Conservation (phyloP, 2,888 invertebrate species). For the Lithophane ornitopus region DNA sequence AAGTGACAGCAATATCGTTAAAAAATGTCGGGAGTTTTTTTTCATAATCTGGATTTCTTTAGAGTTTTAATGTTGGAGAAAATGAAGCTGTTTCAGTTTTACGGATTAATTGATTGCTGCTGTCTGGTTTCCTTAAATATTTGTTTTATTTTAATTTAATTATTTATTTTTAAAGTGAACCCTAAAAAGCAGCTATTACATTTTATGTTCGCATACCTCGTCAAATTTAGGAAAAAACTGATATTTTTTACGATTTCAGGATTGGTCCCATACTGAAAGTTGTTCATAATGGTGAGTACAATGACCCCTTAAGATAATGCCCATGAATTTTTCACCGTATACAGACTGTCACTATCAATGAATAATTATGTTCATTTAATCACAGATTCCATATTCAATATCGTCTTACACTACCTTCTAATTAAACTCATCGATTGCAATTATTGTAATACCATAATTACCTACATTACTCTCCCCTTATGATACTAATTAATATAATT, state of each 20-base stretch:
- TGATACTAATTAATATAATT: constrained; percentile 62
- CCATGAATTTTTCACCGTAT: too few relatives aligned
- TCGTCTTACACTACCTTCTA: constrained; percentile 2
- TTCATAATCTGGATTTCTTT: neutral
- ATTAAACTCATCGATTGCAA: constrained; percentile 26
- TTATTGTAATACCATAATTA: constrained; percentile 22
- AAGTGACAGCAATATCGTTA: constrained; percentile 20
- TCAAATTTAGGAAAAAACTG: too few relatives aligned
- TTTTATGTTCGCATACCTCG: too few relatives aligned
- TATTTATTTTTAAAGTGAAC: too few relatives aligned
- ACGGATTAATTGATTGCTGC: neutral
- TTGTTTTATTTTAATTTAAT: too few relatives aligned
- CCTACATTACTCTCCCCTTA: neutral
- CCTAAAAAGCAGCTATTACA: too few relatives aligned
- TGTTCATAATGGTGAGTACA: too few relatives aligned
- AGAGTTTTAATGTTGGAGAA: neutral
- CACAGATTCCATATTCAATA: constrained; percentile 8
- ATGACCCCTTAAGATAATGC: too few relatives aligned
- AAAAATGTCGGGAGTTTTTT: neutral
- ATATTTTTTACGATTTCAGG: too few relatives aligned
- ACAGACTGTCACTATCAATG: too few relatives aligned
- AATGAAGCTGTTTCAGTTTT: neutral
- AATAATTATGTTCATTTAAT: neutral
- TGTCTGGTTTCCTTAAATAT: neutral
- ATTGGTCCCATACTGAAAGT: too few relatives aligned